Evolutionary conservation across 2,113 vertebrate species (phyloP).

Genomic region (Glaucidium brasilianum): DNA sequence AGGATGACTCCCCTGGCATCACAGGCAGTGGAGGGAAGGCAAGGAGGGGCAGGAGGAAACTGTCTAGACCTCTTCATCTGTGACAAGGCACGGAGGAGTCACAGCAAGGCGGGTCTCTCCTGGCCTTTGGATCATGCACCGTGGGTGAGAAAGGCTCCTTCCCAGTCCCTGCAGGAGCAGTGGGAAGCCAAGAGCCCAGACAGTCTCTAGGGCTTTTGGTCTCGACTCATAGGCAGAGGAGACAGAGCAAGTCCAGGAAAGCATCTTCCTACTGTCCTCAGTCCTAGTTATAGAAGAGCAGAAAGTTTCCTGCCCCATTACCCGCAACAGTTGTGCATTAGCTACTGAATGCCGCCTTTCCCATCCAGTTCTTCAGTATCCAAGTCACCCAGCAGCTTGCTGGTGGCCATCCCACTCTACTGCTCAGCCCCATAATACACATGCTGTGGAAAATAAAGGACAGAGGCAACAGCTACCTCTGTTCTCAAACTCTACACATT

Average conservation of each 20-base stretch:
- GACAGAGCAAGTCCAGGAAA: background rate
- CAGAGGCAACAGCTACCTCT: background rate
- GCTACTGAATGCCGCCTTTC: background rate
- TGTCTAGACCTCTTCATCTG: background rate
- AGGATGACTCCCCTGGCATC: background rate
- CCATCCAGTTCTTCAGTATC: background rate
- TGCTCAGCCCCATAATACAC: background rate
- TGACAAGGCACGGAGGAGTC: background rate
- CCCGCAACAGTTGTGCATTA: fast-evolving
- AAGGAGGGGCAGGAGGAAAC: background rate
- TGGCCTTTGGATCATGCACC: background rate
- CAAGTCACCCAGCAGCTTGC: background rate
- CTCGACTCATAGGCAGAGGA: background rate
- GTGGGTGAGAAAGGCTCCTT: background rate
- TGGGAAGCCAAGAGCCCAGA: background rate
- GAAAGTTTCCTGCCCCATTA: background rate
- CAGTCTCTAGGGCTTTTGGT: background rate
- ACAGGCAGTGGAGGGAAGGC: fast-evolving
- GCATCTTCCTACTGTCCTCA: background rate
- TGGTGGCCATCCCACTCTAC: background rate
- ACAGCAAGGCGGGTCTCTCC: background rate
- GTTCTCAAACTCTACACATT: background rate
- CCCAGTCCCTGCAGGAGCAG: background rate
- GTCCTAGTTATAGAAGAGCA: background rate
- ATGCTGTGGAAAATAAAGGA: background rate